Evolutionary conservation across 2,888 invertebrate species (phyloP).

Genomic region (Eupithecia insigniata): DNA sequence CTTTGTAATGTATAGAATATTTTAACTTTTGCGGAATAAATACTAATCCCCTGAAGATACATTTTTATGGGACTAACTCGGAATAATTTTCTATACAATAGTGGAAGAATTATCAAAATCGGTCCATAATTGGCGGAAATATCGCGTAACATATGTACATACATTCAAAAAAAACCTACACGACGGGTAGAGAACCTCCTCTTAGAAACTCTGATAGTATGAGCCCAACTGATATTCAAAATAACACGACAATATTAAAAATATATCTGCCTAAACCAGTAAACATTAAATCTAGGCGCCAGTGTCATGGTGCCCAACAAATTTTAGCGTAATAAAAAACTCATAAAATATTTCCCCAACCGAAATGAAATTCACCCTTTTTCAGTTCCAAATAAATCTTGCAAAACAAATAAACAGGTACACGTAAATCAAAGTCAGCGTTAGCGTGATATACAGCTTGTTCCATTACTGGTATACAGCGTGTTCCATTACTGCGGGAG

Average conservation of each 20-base stretch:
- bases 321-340: slow-evolving; percentile 5
- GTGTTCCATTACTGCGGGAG: not conserved
- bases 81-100: too few relatives aligned
- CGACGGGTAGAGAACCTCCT: too few relatives aligned
- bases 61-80: too few relatives aligned
- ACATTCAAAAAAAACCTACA: too few relatives aligned
- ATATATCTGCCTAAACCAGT: not conserved
- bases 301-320: not conserved
- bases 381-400: slow-evolving; percentile 8
- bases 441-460: slow-evolving; percentile 9
- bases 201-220: too few relatives aligned
- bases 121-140: too few relatives aligned
- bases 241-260: not conserved
- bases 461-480: not conserved
- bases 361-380: slow-evolving; percentile 7
- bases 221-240: too few relatives aligned
- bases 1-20: too few relatives aligned
- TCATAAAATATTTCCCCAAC: slow-evolving; percentile 2
- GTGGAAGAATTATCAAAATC: too few relatives aligned
- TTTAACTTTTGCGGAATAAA: too few relatives aligned
- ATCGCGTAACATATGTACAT: too few relatives aligned
- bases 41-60: too few relatives aligned
- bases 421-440: slow-evolving; percentile 11
- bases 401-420: slow-evolving; percentile 15
- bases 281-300: not conserved